Evolutionary conservation across 2,888 invertebrate species (phyloP), one percentile per base, ranked within the genome.

Genomic region (Camptogramma bilineatum): DNA sequence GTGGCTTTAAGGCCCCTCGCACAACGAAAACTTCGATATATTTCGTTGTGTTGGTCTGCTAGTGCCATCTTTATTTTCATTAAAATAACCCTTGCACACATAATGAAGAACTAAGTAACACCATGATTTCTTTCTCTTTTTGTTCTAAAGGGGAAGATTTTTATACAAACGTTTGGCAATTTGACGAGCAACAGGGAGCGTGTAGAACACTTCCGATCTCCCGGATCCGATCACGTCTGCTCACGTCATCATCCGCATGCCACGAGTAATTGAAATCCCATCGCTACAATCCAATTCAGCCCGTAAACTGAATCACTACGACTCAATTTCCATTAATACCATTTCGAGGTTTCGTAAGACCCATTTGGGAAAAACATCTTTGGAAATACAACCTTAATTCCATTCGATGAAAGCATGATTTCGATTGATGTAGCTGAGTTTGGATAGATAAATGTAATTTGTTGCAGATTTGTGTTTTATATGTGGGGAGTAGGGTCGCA

Each of bases 231-330:
- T 67, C 60, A 59, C 63, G 52, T 55, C 66, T 53, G 62, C 13
- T 13, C 24, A 48, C 55, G 62, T 66, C 66, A 63, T 63, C 52
- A 58, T 66, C 17, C 58, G 48, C 34, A 62, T 50, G 28, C 59
- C 46, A 62, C 42, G 34, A 62, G 56, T 67, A 67, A 67, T 67
- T 60, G 57, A 67, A 67, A 57, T 57, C 56, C 42, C 24, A 56
- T 58, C 28, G 39, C 44, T 46, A 16, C 52, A 58, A 48, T 42
- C 51, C 9, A 66, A 51, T 51, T 44, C 31, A 8, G 21, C 34
- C 56, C 66, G 13, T 67, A 63, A 57, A 47, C 17, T 44, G 8
- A 62, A 52, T 24, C 9, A 2, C 18, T 47, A 67, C 39, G 60
- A 57, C 57, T 60, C 66, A 63, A 56, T 63, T 60, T 54, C 42